Evolutionary conservation across 2,888 invertebrate genomes (phyloP), one percentile per base, ranked within the genome.

Genomic region (Scaptomyza reducta): DNA sequence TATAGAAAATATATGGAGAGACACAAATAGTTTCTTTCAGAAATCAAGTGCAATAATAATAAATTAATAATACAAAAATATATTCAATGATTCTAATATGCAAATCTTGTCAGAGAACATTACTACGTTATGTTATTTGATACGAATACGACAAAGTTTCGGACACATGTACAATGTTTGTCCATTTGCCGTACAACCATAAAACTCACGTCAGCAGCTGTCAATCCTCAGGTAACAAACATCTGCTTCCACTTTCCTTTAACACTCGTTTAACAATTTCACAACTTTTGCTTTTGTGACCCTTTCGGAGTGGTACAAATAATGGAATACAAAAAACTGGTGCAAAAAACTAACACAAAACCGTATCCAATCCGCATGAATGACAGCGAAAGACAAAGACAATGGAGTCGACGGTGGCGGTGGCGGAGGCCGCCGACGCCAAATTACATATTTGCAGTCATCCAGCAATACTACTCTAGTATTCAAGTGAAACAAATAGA

Each of bases 401-500:
- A 61, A 49, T 42, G 51, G 16, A 40, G 10, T 16, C 16, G 51
- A 18, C 16, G 14, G 14, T n/a, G 6, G 16, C n/a, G 27, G 27
- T 27, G 27, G 54, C 1, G 40, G 42, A 56, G 73, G 58, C 55
- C 67, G 62, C 50, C 13, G 29, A 18, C 27, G 27, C 41, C 35
- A 76, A 74, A 74, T 74, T 76, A 76, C 62, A 71, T 62, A 74
- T 57, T 64, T 29, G 46, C 25, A 44, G 46, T 35, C 29, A 27
- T 40, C 25, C 13, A 14, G 40, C 42, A 22, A 25, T 46, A 40
- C 35, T 14, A 50, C 40, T 40, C 16, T 16, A 16, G 58, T 60
- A 58, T 63, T 66, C 73, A 76, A 76, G 85, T 82, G 82, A 84
- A 87, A 84, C 66, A 83, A 83, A 84, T 83, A 83, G 87, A 83